phyloP scores from a whole-genome alignment of 2,113 vertebrate species.

The Tragelaphus imberbis region DNA sequence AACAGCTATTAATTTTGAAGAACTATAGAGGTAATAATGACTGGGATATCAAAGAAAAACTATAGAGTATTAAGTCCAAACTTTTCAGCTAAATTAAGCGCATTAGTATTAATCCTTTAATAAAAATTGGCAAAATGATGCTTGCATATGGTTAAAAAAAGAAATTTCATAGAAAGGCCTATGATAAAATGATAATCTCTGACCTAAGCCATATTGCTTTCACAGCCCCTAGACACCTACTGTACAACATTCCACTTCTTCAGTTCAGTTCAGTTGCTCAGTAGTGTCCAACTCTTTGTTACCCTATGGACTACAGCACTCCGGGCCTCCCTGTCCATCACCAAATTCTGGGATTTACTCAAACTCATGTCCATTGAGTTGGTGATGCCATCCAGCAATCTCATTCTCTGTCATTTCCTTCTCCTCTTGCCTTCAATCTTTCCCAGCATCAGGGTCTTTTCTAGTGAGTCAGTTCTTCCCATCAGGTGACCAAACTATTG shows the following conservation, averaged over 20 bases:
- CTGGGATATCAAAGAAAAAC: background rate
- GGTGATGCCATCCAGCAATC: background rate
- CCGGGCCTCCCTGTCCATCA: background rate
- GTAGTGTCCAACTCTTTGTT: background rate
- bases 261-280: background rate
- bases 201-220: background rate
- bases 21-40: background rate
- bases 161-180: background rate
- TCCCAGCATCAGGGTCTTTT: background rate
- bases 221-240: accelerated
- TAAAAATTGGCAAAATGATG: background rate
- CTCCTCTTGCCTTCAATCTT: background rate
- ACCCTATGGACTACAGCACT: background rate
- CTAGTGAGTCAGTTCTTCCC: background rate
- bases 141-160: background rate
- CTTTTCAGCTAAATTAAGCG: background rate
- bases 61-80: background rate
- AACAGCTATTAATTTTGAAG: background rate
- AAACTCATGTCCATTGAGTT: background rate
- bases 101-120: background rate
- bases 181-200: background rate
- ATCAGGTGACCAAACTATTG: background rate
- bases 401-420: background rate
- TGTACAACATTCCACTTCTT: background rate
- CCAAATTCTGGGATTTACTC: background rate